Conservation (phyloP, 2,797 vertebrate genomes). For the Sebastes melanostomus region DNA sequence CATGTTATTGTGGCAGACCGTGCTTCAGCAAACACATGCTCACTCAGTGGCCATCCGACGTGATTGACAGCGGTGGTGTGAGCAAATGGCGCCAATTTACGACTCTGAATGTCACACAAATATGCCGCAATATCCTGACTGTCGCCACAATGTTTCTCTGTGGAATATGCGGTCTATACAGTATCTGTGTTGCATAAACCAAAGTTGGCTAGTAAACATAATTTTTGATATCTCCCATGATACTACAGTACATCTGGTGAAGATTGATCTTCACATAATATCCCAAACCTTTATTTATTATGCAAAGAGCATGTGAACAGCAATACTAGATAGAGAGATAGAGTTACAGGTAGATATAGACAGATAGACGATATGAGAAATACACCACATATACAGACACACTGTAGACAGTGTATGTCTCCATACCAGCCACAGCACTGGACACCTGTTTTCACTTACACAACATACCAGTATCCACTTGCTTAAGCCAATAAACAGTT, state of each 20-base stretch:
- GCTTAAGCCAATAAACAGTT: slow-evolving; percentile 74
- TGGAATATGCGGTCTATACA: slow-evolving; percentile 16
- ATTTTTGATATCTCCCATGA: slow-evolving; percentile 4
- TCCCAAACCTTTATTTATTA: background rate
- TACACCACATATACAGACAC: slow-evolving; percentile 37
- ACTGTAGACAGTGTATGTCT: slow-evolving; percentile 51
- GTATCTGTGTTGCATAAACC: slow-evolving; percentile 6
- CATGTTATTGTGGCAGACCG: slow-evolving; percentile 47
- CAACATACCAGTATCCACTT: slow-evolving; percentile 76
- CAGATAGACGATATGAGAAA: slow-evolving; percentile 16
- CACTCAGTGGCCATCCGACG: slow-evolving; percentile 7
- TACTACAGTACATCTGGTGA: background rate
- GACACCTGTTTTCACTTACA: slow-evolving; percentile 81
- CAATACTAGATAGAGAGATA: background rate
- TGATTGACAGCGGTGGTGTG: slow-evolving; percentile 66
- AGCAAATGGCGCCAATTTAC: slow-evolving; percentile 45
- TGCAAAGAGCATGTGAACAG: slow-evolving; percentile 26
- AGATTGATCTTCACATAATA: slow-evolving; percentile 6
- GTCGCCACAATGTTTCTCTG: slow-evolving; percentile 37
- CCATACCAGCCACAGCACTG: slow-evolving; percentile 42
- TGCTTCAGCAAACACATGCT: slow-evolving; percentile 36
- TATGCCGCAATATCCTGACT: slow-evolving; percentile 38
- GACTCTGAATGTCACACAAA: slow-evolving; percentile 53
- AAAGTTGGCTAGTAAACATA: slow-evolving; percentile 18
- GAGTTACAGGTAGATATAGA: background rate